Percentiles rank a stretch among this genome's conserved stretches.
These are phyloP conservation scores for Quadriops clusia DNA, from an alignment of 2,888 invertebrate genomes.

Conservation along the genomic window DNA sequence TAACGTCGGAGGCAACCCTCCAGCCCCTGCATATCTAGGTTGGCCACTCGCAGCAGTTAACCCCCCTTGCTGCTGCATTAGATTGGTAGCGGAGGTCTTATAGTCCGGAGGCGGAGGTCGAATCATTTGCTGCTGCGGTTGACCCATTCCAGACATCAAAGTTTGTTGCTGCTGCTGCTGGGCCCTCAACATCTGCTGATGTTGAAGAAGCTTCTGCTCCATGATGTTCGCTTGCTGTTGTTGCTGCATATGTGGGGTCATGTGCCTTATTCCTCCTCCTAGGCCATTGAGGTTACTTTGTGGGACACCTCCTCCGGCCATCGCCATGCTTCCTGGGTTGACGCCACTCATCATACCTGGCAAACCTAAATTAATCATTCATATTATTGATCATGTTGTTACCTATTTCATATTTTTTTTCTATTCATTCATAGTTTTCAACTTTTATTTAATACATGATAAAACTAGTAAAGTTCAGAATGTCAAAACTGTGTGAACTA, in stretches of 20 bases:
- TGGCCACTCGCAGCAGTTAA: constrained; percentile 20
- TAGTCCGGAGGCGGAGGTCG: constrained; percentile 80
- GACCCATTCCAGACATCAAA: too few species aligned
- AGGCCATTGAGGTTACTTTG: too few species aligned
- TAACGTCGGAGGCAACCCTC: constrained; percentile 43
- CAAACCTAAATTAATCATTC: constrained; percentile 15
- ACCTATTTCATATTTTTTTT: too few species aligned
- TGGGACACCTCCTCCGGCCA: constrained; percentile 15
- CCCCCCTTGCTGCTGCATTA: constrained; percentile 27
- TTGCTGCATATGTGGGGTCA: constrained; percentile 30
- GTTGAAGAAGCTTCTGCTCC: constrained; percentile 32
- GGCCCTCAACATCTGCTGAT: constrained; percentile 45
- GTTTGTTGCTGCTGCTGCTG: constrained; percentile 37
- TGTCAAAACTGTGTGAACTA: too few species aligned
- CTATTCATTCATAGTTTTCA: too few species aligned
- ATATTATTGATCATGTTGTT: too few species aligned
- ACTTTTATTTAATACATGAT: too few species aligned
- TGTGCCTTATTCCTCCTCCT: too few species aligned
- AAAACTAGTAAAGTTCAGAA: too few species aligned
- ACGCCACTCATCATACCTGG: constrained; percentile 19
- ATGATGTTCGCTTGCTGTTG: too few species aligned
- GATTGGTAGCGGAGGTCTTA: constrained; percentile 54
- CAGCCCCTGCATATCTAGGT: constrained; percentile 33
- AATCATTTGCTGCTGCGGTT: constrained; percentile 30
- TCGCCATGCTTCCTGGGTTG: constrained; percentile 11